Base-by-base conservation (phyloP, 2,888 invertebrate species). In the Ichneumoninae sp. region DNA sequence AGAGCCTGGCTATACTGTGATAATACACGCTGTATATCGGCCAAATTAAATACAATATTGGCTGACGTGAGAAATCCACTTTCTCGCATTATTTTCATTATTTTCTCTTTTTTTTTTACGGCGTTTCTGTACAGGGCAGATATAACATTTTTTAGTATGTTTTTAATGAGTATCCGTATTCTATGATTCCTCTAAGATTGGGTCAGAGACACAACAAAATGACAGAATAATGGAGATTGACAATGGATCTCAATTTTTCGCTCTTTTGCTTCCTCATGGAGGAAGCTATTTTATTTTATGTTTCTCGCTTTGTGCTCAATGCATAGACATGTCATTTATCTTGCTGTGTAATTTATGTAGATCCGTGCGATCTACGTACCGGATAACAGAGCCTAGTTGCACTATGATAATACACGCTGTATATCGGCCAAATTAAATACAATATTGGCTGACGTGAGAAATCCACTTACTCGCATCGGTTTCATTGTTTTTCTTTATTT, bases 21-120 rank as follows among this genome's bases (percentile, higher is more conserved):
- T 83, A 80, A 76, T 73, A 73, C 76, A 19, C n/a, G 33, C 71
- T 57, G 65, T 57, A 47, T 22, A 75, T 70, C 70, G 33, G 69
- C 47, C 40, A 54, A 81, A 81, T 85, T 81, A 81, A 85, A 74
- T 79, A 74, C 60, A 70, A 75, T 40, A 66, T 75, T 66, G 75
- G 50, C 50, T 22, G 52, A 33, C 36, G 7, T 22, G 65, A 2
- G 65, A 75, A 75, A 65, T 75, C 65, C 22, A 65, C 16, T 52
- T 40, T 66, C 50, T 40, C 50, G 65, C 52, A 47, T 65, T 36
- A 33, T 66, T 75, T 19, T 40, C 16, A 5, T 30, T 60, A n/a
- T 22, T 22, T 22, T 26, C 3, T 13, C 16, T 5, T 33, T 60
- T 36, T 36, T 36, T 36, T 36, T 36, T 8, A 57, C 3, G 10